These are phyloP conservation scores for Zaprionus bogoriensis DNA, from an alignment of 2,888 invertebrate genomes.

Conservation along the genomic window DNA sequence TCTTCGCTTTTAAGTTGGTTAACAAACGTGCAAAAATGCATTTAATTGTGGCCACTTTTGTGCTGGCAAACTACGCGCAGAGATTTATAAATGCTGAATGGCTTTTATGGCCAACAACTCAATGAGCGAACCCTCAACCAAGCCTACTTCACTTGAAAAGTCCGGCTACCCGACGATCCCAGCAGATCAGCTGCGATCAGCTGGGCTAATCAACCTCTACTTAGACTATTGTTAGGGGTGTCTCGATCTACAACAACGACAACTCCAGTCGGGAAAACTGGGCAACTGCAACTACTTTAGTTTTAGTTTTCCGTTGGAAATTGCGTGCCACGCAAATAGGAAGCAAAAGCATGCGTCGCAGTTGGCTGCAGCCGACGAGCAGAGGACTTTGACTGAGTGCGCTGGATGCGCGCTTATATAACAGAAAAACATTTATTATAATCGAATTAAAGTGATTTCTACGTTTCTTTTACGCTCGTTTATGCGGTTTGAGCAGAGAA, in stretches of 20 bases:
- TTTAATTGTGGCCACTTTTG: conserved; percentile 61
- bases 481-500: neutral
- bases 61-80: conserved; percentile 52
- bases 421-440: conserved; percentile 5
- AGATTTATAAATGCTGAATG: conserved; percentile 59
- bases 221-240: neutral
- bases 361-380: conserved; percentile 50
- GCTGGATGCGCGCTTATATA: conserved; percentile 26
- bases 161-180: too few species aligned
- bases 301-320: neutral
- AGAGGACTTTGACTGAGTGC: conserved; percentile 43
- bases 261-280: neutral
- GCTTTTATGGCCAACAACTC: conserved; percentile 55
- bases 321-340: conserved; percentile 52
- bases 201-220: too few species aligned
- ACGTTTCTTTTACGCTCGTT: too few species aligned
- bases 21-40: conserved; percentile 70
- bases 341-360: conserved; percentile 56
- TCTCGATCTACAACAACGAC: neutral
- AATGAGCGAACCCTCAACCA: too few species aligned
- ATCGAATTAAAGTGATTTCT: neutral
- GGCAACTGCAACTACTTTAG: neutral
- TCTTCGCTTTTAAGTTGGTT: conserved; percentile 21
- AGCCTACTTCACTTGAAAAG: too few species aligned
- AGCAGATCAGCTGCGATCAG: too few species aligned